Base-by-base conservation (phyloP, 2,113 vertebrate species). In the Chauna torquata region DNA sequence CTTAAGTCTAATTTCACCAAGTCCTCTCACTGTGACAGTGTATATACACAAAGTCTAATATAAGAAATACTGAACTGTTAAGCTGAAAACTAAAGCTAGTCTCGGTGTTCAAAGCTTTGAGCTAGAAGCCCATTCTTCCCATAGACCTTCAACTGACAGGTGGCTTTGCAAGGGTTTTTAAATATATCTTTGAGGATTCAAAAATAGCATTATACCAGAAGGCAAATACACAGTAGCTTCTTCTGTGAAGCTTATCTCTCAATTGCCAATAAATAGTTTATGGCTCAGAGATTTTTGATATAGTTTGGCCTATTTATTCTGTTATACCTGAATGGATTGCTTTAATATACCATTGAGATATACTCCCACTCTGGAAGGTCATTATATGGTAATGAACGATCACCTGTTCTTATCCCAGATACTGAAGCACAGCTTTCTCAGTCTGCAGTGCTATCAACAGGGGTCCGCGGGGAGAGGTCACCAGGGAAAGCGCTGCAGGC, bases 261-360 rank as follows among this genome's bases (percentile, higher is more conserved):
- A 93, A 64, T 92, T 97, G 94, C 72, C 54, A 71, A 78, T 95
- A 95, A 96, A 69, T 49, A 91, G 61, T 38, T 69, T 75, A 83
- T 78, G 82, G 47, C 95, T 97, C 64, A 76, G 84, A 85, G 81
- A 94, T 88, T 97, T 97, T 93, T 96, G 64, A 96, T 95, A 95
- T 24, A 32, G 40, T 88, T 97, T 91, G 93, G 55, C 52, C 82
- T 94, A 78, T 94, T 96, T 94, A 94, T 89, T 97, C 87, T 94
- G 61, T 84, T 86, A 82, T 88, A 95, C 85, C 89, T 90, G 86
- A 97, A 95, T 92, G 82, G 69, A 92, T 97, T 97, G 85, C 82
- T 97, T 97, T 96, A 95, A 92, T 85, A 78, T 80, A 49, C 58
- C 84, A 89, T 54, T 96, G 85, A 97, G 79, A 96, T 90, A 72